Base-by-base conservation (phyloP, 1,140 invertebrate genomes). In the Pomacea maculata region DNA sequence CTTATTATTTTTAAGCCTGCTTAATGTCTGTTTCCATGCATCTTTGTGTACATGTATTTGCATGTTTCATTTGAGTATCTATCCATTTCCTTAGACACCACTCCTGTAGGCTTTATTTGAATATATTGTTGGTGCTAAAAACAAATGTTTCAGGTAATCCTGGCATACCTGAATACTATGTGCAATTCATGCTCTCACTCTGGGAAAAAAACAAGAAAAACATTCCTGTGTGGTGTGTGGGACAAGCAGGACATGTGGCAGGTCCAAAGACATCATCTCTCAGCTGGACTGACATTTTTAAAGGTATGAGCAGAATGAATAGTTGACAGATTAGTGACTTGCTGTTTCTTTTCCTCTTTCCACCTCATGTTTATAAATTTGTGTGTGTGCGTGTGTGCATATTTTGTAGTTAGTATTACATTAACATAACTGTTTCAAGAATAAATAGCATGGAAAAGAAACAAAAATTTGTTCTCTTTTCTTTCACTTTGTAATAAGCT, bases 211-310 rank as follows among this genome's bases (percentile, higher is more conserved):
- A 89, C 77, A 84, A 93, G 10, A 85, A 89, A 21, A 90, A 93
- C 75, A 91, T 94, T 75, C 94, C 95, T 61, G 93, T 96, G 9
- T 96, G 95, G 95, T 93, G 94, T 52, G 83, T 95, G 82, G 94
- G 95, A 79, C 95, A 97, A 91, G 94, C 92, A 63, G 93, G 93
- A n/a, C 93, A 93, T 88, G 85, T 89, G 10, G 71, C 82, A 10
- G 82, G 82, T 29, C 84, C 83, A 54, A 84, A 82, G 15, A 64
- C 78, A 17, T 45, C 70, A 19, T 21, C 63, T 45, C 54, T 78
- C 7, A 65, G 63, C 5, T 67, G 82, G 61, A 79, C 67, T 3
- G 77, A 83, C 61, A 75, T 82, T 55, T 73, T 61, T 14, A 61
- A 61, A 61, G 57, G 57, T 61, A 61, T 61, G 11, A 61, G 15